Evolutionary conservation across 2,888 invertebrate genomes (phyloP), one percentile per base, ranked within the genome.

Genomic region (Coenonympha glycerion): DNA sequence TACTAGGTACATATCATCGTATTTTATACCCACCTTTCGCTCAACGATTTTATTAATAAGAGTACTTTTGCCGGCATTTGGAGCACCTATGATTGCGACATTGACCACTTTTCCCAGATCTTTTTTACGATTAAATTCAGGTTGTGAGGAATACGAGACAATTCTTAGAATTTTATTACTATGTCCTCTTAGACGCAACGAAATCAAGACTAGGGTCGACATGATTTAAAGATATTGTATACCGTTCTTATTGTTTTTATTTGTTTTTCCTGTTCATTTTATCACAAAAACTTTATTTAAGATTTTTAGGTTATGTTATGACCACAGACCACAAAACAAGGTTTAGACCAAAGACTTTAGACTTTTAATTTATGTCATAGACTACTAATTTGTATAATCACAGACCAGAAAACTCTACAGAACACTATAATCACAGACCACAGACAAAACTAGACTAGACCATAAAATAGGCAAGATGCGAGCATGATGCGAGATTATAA

Each of bases 1-100:
- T 24, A 6, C 24, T 9, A 4, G 6, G 8, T 4, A 9, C 24
- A 26, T 9, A 6, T 8, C n/a, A n/a, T n/a, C n/a, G 1, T 4
- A 11, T 30, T 24, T 6, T 3, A 6, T 30, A 72, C 75, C 73
- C 79, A 95, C 95, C 76, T 92, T 91, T 74, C 94, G 90, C 56
- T 93, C 91, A 47, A 95, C 89, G 18, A 99, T 88, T 65, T 90
- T 90, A 79, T 99, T 99, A 22, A 97, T 94, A 22, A 99, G 88
- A 0, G 98, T 97, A 71, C 98, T 98, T 79, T 99, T 99, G 21
- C 99, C 99, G 42, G 92, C 93, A 89, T 99, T 99, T 3, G 99
- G 98, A 9, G 93, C 89, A 2, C 99, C 99, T 59, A 99, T 91
- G 16, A 99, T 92, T 5, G 97, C 95, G 19, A 96, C 91, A 78